These are phyloP conservation scores for Cyrtodaria siliqua DNA, from an alignment of 2,888 invertebrate genomes.

Conservation along the genomic window DNA sequence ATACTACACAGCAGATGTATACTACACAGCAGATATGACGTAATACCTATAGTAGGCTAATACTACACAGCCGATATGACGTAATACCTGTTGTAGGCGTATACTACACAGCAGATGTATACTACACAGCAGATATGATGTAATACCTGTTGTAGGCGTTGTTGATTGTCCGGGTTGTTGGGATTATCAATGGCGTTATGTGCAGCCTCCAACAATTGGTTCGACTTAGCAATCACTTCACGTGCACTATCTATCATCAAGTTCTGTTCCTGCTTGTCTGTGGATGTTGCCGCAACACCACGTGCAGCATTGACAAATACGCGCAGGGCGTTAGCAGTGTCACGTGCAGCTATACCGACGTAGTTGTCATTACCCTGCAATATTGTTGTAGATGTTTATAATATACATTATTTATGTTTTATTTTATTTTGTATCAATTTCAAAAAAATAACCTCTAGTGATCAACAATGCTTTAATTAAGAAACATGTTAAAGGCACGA, in stretches of 20 bases:
- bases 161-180: constrained; percentile 88
- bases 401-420: too few species aligned
- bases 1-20: too few species aligned
- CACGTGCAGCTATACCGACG: constrained; percentile 93
- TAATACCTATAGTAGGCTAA: too few species aligned
- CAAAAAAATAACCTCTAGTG: neutral
- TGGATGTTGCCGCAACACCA: constrained; percentile 87
- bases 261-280: constrained; percentile 87
- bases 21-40: too few species aligned
- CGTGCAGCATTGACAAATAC: constrained; percentile 92
- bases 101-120: too few species aligned
- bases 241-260: constrained; percentile 89
- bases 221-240: constrained; percentile 93
- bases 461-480: neutral
- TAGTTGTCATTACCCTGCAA: constrained; percentile 91
- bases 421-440: too few species aligned
- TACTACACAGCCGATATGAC: too few species aligned
- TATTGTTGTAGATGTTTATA: too few species aligned
- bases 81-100: too few species aligned
- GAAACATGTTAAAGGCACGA: too few species aligned
- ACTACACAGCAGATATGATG: too few species aligned
- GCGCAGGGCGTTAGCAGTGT: constrained; percentile 92
- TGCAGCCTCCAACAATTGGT: constrained; percentile 93
- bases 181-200: constrained; percentile 91
- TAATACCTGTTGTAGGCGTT: constrained; percentile 91